Conservation (phyloP, 2,113 vertebrate species). For the Trichechus manatus region DNA sequence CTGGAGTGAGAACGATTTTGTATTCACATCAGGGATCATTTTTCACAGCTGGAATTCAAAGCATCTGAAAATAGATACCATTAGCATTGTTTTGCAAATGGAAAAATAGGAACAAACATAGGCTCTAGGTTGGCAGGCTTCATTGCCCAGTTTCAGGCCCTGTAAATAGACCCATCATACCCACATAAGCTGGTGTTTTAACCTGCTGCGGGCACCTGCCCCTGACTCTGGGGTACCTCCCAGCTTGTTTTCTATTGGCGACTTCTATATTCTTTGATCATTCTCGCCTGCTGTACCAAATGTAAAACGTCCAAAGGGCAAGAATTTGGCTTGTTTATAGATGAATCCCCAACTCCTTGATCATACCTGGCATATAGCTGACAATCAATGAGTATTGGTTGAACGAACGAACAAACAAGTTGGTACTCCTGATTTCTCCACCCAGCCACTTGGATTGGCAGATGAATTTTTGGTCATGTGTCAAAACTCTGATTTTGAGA, state of each 20-base stretch:
- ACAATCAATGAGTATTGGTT: background rate
- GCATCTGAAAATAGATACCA: slow-evolving; percentile 51
- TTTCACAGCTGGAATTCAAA: slow-evolving; percentile 67
- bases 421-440: background rate
- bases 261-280: background rate
- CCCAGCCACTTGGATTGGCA: background rate
- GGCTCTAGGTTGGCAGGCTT: background rate
- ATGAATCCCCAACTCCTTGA: background rate
- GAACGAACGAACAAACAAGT: slow-evolving; percentile 11
- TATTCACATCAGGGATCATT: slow-evolving; percentile 57
- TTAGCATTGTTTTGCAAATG: slow-evolving; percentile 43
- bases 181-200: background rate
- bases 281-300: background rate
- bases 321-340: background rate
- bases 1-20: slow-evolving; percentile 45
- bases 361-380: background rate
- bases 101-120: slow-evolving; percentile 36
- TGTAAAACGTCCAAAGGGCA: background rate
- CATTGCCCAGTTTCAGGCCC: background rate
- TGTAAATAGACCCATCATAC: background rate
- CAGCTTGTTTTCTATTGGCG: background rate
- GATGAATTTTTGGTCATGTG: background rate
- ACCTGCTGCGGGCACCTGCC: background rate
- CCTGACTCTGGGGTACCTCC: background rate
- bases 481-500: slow-evolving; percentile 20